Evolutionary conservation across 2,888 invertebrate species (phyloP), one percentile per base, ranked within the genome.

Genomic region (Brachypalpus laphriformis): DNA sequence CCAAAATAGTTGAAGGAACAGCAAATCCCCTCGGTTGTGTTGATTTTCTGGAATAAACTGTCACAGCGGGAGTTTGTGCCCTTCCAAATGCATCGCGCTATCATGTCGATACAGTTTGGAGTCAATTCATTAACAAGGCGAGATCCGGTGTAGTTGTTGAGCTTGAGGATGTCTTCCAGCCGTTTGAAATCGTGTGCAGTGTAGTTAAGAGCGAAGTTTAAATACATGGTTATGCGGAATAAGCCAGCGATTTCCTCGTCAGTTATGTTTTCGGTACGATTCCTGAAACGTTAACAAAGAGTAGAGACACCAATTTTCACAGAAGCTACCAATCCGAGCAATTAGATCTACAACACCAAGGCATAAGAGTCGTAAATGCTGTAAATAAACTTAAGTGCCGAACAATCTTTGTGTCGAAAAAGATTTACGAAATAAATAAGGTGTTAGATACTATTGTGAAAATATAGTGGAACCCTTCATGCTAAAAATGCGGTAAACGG

Each of bases 1-100:
- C n/a, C 94, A 80, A 93, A 94, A 87, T 95, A 95, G 89, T 95
- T 95, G 87, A 95, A 95, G 0, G 94, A 92, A 88, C 95, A 95
- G 87, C 96, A 96, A 2, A 93, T 89, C 7, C 94, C 93, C 49
- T 93, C 92, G 34, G 93, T 89, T 0, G 93, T 93, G 45, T 92
- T 91, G 4, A 94, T 92, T 56, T 91, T 92, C 80, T 93, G 92
- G 88, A 95, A 95, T 5, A 95, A 89, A 54, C 92, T 92, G 18
- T 93, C 93, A 87, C 95, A 95, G 0, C 93, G 92, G 18, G 92
- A 92, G 18, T 93, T 90, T 0, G 92, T 91, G 18, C 94, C 94
- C 89, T 94, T 95, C 95, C 95, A 95, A 89, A 93, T 93, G 87
- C 95, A 95, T 0, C 92, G 91, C 68, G 93, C 91, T 28, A 95